These are phyloP conservation scores for Lampris megalopsis DNA, from an alignment of 2,113 vertebrate genomes.

Conservation along the genomic window DNA sequence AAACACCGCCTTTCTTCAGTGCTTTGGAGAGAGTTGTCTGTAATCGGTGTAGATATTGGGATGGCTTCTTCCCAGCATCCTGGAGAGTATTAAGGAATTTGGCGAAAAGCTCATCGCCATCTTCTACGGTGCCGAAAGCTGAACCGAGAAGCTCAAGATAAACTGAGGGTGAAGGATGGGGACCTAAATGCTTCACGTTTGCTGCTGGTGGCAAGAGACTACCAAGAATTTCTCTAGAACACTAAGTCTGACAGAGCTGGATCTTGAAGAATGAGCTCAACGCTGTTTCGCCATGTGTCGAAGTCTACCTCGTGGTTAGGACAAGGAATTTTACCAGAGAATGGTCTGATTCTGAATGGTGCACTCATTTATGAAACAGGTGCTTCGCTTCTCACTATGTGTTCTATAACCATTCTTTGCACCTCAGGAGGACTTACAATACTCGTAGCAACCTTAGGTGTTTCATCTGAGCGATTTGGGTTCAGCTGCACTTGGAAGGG, in stretches of 20 bases:
- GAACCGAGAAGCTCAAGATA: constrained; percentile 35
- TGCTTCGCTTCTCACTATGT: constrained; percentile 18
- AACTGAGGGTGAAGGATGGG: constrained; percentile 6
- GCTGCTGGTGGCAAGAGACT: constrained; percentile 26
- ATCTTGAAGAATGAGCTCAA: constrained; percentile 16
- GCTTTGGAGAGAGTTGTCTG: constrained; percentile 9
- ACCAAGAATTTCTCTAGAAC: constrained; percentile 20
- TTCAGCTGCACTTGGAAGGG: not conserved
- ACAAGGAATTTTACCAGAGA: constrained; percentile 21
- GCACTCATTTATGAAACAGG: not conserved
- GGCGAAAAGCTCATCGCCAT: not conserved
- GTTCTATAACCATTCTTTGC: constrained; percentile 2
- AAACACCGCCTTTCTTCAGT: constrained; percentile 11
- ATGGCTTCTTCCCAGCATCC: not conserved
- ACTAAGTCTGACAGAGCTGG: constrained; percentile 20
- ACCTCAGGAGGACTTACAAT: constrained; percentile 20
- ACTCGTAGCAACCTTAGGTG: not conserved
- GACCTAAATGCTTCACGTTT: constrained; percentile 18
- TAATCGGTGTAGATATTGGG: constrained; percentile 20
- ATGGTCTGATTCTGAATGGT: constrained; percentile 22
- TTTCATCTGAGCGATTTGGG: not conserved
- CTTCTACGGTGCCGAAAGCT: no score
- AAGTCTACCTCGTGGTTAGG: constrained; percentile 27
- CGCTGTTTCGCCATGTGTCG: constrained; percentile 26
- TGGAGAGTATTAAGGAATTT: constrained; percentile 29